Conservation (phyloP, 1,140 invertebrate genomes). For the Drosophila ambigua region DNA sequence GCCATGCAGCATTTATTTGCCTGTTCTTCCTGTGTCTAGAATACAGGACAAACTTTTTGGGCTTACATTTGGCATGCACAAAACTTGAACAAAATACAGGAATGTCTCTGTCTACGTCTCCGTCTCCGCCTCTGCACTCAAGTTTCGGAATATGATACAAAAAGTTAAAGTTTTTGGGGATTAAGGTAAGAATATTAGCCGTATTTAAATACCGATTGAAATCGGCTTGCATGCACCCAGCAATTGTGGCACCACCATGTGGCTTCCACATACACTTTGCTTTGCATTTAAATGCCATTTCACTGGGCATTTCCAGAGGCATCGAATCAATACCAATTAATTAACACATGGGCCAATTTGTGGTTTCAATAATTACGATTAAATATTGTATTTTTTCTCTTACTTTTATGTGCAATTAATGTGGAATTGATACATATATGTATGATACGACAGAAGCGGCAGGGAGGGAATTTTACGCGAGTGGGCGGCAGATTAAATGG, state of each 20-base stretch:
- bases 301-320: slow-evolving; percentile 6
- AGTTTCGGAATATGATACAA: no score
- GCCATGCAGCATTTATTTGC: slow-evolving; percentile 33
- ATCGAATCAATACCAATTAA: slow-evolving; percentile 9
- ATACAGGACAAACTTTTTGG: slow-evolving; percentile 15
- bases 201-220: no score
- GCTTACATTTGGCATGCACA: slow-evolving; percentile 10
- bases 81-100: background rate
- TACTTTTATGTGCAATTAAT: background rate
- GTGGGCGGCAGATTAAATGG: no score
- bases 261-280: slow-evolving; percentile 23
- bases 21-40: slow-evolving; percentile 11
- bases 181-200: no score
- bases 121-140: no score
- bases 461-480: no score
- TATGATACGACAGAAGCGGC: background rate
- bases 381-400: slow-evolving; percentile 19
- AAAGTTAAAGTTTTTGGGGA: no score
- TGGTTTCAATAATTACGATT: slow-evolving; percentile 44
- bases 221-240: no score
- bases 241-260: background rate
- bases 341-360: slow-evolving; percentile 39
- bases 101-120: no score
- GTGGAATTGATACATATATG: slow-evolving; percentile 27
- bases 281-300: slow-evolving; percentile 25